Base-by-base conservation (phyloP, 2,797 vertebrate species). In the Channallabes apus region DNA sequence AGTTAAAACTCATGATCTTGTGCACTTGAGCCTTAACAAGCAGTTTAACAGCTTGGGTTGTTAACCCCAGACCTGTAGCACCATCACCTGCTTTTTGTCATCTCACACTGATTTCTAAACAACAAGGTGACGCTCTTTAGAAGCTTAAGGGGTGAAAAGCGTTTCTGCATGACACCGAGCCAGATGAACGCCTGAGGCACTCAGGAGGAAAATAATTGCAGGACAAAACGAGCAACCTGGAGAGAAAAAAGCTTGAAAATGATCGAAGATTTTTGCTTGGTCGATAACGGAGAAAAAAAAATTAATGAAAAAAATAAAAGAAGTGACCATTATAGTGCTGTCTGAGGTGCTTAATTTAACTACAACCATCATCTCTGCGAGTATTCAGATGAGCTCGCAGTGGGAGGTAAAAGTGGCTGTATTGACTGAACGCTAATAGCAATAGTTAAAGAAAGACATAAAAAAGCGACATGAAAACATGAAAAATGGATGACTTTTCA, bases 381-480 rank as follows among this genome's bases (percentile, higher is more conserved):
- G 22, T 17, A 15, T 29, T 56, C 7, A 5, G 46, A 75, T 54
- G 51, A 29, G 9, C 72, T 75, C 71, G 1, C 15, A 17, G 12
- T 41, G 12, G 22, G 22, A 14, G 22, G 59, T 62, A n/a, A 17
- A 15, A 17, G 58, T 38, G 29, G 11, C 29, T 20, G 35, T 80
- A 41, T 80, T 46, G 59, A 80, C 59, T 24, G 1, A 7, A 18
- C 0, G 22, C 77, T 41, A 61, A 62, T 14, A 79, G 32, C 3
- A 18, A 41, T 2, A 17, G 22, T 58, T 77, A 59, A 79, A 41
- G 29, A 59, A 59, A 3, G 56, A 59, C 18, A 14, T 35, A 77
- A 59, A 58, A 59, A 41, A 79, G 22, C 4, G 59, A 46, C 77
- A 61, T 62, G 32, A 79, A 79, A 79, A 35, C 59, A 80, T 76